Conservation (phyloP, 30 jellyfish, hydroid and myxozoan genomes). For the Aurelia coerulea region DNA sequence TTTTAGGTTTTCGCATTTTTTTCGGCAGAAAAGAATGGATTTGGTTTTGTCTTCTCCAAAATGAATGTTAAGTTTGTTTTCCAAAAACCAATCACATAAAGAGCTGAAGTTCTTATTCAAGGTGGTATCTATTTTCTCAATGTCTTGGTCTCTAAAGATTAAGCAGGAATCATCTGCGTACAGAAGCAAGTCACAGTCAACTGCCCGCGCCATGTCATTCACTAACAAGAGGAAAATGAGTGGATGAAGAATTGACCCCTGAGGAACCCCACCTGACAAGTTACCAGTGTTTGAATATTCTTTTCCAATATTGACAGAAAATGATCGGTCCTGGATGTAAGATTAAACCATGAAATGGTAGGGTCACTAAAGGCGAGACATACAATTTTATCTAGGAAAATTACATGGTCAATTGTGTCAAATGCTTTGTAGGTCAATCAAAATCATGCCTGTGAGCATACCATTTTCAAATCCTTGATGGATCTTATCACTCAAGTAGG, state of each 20-base stretch:
- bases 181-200: neutral
- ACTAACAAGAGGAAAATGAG: neutral
- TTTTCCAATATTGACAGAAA: too few relatives aligned
- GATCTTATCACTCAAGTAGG: too few relatives aligned
- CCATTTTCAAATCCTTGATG: too few relatives aligned
- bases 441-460: neutral
- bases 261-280: constrained; percentile 16
- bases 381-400: neutral
- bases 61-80: too few relatives aligned
- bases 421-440: neutral
- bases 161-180: neutral
- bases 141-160: too few relatives aligned
- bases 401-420: neutral
- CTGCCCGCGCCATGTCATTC: neutral
- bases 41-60: too few relatives aligned
- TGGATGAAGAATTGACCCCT: constrained; percentile 14
- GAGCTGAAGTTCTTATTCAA: too few relatives aligned
- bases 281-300: neutral
- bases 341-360: neutral
- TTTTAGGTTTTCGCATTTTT: too few relatives aligned
- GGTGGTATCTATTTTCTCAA: too few relatives aligned
- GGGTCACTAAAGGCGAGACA: neutral
- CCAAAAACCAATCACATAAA: too few relatives aligned
- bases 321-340: too few relatives aligned
- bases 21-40: too few relatives aligned